Percentiles rank a stretch among this genome's conserved stretches.
phyloP scores from a whole-genome alignment of 2,797 vertebrate species.

The Telmatherina bonti region DNA sequence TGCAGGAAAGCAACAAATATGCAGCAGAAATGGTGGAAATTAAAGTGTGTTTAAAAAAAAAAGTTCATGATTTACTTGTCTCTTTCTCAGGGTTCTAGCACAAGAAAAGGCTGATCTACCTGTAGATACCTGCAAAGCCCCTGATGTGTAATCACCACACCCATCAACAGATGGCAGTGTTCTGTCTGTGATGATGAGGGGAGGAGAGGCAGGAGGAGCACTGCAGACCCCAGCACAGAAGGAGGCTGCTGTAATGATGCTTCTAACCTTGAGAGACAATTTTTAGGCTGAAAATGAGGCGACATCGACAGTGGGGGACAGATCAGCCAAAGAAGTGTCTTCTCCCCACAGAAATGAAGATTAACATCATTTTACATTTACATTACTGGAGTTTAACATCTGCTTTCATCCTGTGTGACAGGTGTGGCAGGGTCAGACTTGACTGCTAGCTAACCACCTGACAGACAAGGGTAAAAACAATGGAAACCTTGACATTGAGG shows the following conservation, averaged over 20 bases:
- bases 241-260: slow-evolving; percentile 55
- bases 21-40: background rate
- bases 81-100: background rate
- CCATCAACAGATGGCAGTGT: slow-evolving; percentile 83
- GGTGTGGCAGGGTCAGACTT: background rate
- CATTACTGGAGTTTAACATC: slow-evolving; percentile 44
- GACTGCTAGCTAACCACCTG: slow-evolving; percentile 12
- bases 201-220: slow-evolving; percentile 43
- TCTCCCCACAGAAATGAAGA: slow-evolving; percentile 49
- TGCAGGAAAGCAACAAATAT: background rate
- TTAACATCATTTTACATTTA: slow-evolving; percentile 64
- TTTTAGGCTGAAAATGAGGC: slow-evolving; percentile 56
- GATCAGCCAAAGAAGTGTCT: slow-evolving; percentile 40
- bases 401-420: slow-evolving; percentile 32
- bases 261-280: slow-evolving; percentile 67
- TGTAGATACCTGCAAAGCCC: slow-evolving; percentile 14
- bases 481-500: background rate
- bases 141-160: slow-evolving; percentile 62
- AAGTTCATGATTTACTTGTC: background rate
- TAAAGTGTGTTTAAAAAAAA: background rate
- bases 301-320: slow-evolving; percentile 27
- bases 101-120: background rate
- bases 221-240: slow-evolving; percentile 38
- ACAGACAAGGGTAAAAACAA: background rate
- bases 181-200: slow-evolving; percentile 71